A percentile compares a stretch with the other conserved stretches of the same genome.
These are phyloP conservation scores for Ditylenchus dipsaci DNA, from an alignment of 1,140 invertebrate species.

Conservation along the genomic window DNA sequence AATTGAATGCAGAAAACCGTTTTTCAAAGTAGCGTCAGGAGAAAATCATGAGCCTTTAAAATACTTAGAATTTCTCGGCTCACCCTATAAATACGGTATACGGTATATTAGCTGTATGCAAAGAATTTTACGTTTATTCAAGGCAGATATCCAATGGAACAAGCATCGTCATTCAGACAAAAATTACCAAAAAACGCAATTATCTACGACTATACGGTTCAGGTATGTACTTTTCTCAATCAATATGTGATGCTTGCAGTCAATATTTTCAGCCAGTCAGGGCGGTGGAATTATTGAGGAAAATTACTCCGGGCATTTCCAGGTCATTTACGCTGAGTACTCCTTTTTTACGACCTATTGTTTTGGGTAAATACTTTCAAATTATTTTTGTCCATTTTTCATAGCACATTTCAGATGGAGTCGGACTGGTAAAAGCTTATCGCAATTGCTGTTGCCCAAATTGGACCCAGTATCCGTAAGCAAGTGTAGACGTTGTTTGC, in stretches of 20 bases:
- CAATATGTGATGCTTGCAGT: no score
- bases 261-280: conserved; percentile 12
- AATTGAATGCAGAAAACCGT: no score
- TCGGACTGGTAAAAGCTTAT: conserved; percentile 26
- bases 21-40: no score
- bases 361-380: neutral
- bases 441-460: conserved; percentile 15
- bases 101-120: no score
- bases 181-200: conserved; percentile 11
- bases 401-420: conserved; percentile 3
- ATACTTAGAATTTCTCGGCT: no score
- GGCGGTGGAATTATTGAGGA: conserved; percentile 9
- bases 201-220: conserved; percentile 22
- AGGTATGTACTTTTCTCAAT: no score
- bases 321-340: conserved; percentile 1
- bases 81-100: no score
- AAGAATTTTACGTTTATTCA: no score
- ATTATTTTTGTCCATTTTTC: no score
- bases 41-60: no score
- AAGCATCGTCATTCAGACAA: no score
- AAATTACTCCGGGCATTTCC: neutral
- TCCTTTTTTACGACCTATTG: conserved; percentile 21
- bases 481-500: neutral
- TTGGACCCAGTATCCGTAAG: conserved; percentile 8
- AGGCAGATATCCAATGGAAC: no score